Percentiles rank a stretch among this genome's conserved stretches.
phyloP scores from a whole-genome alignment of 2,113 vertebrate genomes.

The Platichthys stellatus region DNA sequence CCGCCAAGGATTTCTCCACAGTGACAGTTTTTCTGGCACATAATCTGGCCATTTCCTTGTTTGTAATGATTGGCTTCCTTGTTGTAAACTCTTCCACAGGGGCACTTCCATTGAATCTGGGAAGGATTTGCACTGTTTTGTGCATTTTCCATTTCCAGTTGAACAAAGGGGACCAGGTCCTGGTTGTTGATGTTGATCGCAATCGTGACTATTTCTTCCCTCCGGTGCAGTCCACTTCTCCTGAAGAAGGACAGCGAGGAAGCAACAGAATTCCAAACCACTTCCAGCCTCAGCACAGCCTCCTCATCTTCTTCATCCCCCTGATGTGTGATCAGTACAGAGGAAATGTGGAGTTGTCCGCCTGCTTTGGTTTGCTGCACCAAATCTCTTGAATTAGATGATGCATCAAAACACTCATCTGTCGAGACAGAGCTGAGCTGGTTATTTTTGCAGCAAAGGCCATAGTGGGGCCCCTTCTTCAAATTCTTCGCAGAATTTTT shows the following conservation, averaged over 20 bases:
- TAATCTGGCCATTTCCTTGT: no score
- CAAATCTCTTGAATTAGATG: rapidly evolving
- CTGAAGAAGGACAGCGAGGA: slow-evolving; percentile 58
- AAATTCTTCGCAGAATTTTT: not conserved
- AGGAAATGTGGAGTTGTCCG: not conserved
- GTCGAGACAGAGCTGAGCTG: slow-evolving; percentile 24
- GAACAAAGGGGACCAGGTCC: slow-evolving; percentile 49
- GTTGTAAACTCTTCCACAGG: not conserved
- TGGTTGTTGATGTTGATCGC: not conserved
- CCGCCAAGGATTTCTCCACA: not conserved
- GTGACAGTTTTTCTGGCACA: not conserved
- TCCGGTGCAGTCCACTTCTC: slow-evolving; percentile 33
- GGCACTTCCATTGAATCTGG: not conserved
- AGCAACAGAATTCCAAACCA: slow-evolving; percentile 29
- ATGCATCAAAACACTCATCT: not conserved
- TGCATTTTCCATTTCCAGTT: not conserved
- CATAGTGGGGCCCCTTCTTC: slow-evolving; percentile 12
- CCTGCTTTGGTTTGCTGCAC: not conserved
- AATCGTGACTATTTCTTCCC: slow-evolving; percentile 31
- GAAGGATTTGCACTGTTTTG: rapidly evolving
- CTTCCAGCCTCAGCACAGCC: not conserved
- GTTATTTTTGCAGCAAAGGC: slow-evolving; percentile 35
- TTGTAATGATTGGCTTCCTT: no score
- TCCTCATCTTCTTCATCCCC: not conserved
- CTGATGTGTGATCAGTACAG: not conserved